A percentile compares a stretch with the other conserved stretches of the same genome.
phyloP scores from a whole-genome alignment of 2,888 invertebrate genomes.

The Synanthedon myopaeformis region DNA sequence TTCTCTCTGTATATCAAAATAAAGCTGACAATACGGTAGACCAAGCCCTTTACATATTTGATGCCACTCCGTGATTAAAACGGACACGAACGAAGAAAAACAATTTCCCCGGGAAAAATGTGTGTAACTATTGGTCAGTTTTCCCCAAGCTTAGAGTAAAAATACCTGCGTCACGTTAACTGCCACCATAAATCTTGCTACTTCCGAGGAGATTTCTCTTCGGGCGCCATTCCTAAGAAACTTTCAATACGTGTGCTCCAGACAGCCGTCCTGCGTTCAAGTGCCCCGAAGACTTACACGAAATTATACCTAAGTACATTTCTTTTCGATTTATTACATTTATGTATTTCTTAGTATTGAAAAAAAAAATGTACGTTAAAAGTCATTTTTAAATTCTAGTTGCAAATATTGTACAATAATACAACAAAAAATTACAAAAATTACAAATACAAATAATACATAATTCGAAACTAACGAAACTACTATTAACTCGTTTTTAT shows the following conservation, averaged over 20 bases:
- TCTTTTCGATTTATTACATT: slow-evolving; percentile 2
- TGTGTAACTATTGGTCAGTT: slow-evolving; percentile 41
- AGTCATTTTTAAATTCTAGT: no score
- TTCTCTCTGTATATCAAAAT: background rate
- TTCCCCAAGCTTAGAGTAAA: slow-evolving; percentile 25
- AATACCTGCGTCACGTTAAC: slow-evolving; percentile 60
- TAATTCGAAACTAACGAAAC: no score
- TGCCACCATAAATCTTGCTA: slow-evolving; percentile 54
- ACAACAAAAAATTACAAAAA: no score
- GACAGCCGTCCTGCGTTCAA: slow-evolving; percentile 40
- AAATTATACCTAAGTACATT: slow-evolving; percentile 18
- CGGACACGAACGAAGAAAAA: slow-evolving; percentile 16
- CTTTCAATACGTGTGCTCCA: slow-evolving; percentile 45
- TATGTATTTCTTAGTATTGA: background rate
- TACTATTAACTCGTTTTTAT: no score
- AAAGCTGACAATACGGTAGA: background rate
- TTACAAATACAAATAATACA: no score
- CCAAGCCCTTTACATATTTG: slow-evolving; percentile 11
- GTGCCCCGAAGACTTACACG: slow-evolving; percentile 34
- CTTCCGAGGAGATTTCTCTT: slow-evolving; percentile 56
- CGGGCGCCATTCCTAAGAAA: slow-evolving; percentile 37
- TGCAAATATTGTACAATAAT: no score
- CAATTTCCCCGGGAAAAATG: slow-evolving; percentile 17
- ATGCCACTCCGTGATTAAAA: slow-evolving; percentile 17
- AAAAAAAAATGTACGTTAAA: no score